These are phyloP conservation scores for Strix aluco DNA, from an alignment of 2,113 vertebrate species.

Conservation along the genomic window DNA sequence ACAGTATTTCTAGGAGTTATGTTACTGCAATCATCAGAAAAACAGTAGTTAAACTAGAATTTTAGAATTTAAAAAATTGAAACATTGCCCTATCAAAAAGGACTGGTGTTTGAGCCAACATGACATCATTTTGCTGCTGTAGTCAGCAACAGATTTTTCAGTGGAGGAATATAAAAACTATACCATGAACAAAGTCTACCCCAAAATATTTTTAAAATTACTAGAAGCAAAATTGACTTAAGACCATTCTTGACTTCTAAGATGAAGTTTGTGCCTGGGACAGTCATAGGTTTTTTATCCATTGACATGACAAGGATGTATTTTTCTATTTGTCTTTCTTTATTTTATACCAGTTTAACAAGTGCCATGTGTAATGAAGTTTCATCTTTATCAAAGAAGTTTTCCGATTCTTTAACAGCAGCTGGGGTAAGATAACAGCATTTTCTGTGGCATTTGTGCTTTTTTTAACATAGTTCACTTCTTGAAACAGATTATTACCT, in stretches of 20 bases:
- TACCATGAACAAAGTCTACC: neutral
- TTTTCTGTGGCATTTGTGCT: neutral
- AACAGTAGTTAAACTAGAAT: neutral
- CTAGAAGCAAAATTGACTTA: neutral
- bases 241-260: neutral
- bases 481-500: neutral
- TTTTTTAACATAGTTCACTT: neutral
- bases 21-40: neutral
- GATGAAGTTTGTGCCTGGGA: neutral
- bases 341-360: constrained; percentile 83
- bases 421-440: constrained; percentile 83
- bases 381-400: constrained; percentile 85
- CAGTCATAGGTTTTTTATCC: neutral
- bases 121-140: neutral
- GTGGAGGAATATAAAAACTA: neutral
- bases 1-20: neutral
- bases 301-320: neutral
- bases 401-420: constrained; percentile 82
- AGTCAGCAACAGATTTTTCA: neutral
- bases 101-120: neutral
- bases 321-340: constrained; percentile 24
- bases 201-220: neutral
- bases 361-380: constrained; percentile 95
- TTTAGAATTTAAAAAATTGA: neutral
- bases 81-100: neutral